Evolutionary conservation across 2,797 vertebrate genomes (phyloP), one percentile per base, ranked within the genome.

Genomic region (Hydrolagus colliei): DNA sequence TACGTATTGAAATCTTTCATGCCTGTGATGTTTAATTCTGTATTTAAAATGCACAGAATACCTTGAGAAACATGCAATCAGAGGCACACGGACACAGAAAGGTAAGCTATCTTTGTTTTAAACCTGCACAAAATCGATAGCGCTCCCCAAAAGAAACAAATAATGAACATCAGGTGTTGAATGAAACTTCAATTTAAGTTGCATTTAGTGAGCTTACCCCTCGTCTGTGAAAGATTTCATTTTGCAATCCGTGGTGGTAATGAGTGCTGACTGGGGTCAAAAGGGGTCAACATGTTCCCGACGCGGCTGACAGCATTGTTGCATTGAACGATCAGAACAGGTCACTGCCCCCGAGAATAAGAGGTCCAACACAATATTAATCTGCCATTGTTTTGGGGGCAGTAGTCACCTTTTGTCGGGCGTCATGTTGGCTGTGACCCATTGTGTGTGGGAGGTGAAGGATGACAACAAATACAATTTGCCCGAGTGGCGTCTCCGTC

Each of bases 321-420:
- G 75, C 89, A 89, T 90, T 89, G 89, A 89, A 90, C 71, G 79
- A 84, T 68, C 65, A 84, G 79, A 71, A 89, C 88, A 90, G 90
- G 88, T 88, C 89, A 87, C 88, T 90, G 87, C 88, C 90, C 90
- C 88, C 85, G 89, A 89, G 89, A 87, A 89, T 87, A 89, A 88
- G 91, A 91, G 90, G 89, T 87, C 91, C 91, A 90, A 88, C 74
- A 18, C 89, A 91, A 92, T 90, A 92, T 93, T 91, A 93, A 91
- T 85, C 52, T 35, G 73, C 84, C 88, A 92, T 94, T 94, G 92
- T 93, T 92, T 88, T 86, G 78, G 82, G 41, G 87, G 85, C 89
- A 90, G 88, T 20, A 88, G 87, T 88, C 89, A 89, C 85, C 87
- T 72, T 88, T 89, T 89, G 88, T 93, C 93, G 92, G 92, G 90